These are phyloP conservation scores for Vidua macroura DNA, from an alignment of 2,113 vertebrate genomes.

Conservation along the genomic window DNA sequence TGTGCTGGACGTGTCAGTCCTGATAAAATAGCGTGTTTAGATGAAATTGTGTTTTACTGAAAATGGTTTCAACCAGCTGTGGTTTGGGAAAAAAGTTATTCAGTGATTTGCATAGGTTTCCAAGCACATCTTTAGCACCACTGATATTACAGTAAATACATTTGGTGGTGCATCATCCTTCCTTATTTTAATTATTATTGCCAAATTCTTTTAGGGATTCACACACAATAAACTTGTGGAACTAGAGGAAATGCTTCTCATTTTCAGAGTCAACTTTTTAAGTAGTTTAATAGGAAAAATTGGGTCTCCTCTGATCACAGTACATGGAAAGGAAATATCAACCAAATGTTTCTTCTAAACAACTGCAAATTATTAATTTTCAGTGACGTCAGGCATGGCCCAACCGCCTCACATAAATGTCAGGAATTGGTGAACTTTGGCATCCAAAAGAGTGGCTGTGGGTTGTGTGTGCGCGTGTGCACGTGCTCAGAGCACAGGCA, in stretches of 20 bases:
- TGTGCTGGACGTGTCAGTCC: neutral
- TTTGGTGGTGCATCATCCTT: conserved; percentile 36
- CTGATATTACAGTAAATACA: conserved; percentile 47
- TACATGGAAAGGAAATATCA: conserved; percentile 53
- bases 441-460: accelerated
- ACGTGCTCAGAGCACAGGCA: neutral
- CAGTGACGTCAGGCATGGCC: conserved; percentile 8
- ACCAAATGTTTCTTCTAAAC: conserved; percentile 68
- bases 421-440: conserved; percentile 7
- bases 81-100: conserved; percentile 45
- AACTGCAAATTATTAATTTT: conserved; percentile 66
- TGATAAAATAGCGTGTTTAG: neutral
- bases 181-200: conserved; percentile 58
- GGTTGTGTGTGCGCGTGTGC: neutral
- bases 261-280: conserved; percentile 46
- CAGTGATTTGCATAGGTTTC: conserved; percentile 26
- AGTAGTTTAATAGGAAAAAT: conserved; percentile 37
- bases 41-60: neutral
- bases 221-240: conserved; percentile 57
- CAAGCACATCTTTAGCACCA: conserved; percentile 27
- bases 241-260: conserved; percentile 61
- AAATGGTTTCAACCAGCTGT: conserved; percentile 19
- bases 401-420: neutral
- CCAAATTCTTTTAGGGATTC: conserved; percentile 63
- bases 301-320: neutral